Percentiles rank a stretch among this genome's conserved stretches.
Evolutionary conservation across 2,888 invertebrate species (phyloP).

Genomic region (Onthophagus sagittarius): DNA sequence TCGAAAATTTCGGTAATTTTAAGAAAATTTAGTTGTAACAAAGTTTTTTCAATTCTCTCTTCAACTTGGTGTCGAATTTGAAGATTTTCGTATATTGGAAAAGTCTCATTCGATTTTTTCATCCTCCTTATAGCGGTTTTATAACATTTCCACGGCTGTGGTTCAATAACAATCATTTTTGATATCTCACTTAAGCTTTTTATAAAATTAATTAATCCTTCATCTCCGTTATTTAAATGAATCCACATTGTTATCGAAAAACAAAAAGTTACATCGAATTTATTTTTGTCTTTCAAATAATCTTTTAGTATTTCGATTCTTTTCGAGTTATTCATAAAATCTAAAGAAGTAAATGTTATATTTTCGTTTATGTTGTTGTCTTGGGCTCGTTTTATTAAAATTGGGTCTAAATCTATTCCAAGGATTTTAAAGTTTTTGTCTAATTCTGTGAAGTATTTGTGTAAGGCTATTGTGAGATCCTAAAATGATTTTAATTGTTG

Average conservation of each 20-base stretch:
- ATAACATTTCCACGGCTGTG: constrained; percentile 85
- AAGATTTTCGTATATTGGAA: constrained; percentile 58
- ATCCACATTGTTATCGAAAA: constrained; percentile 91
- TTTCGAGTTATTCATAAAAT: constrained; percentile 54
- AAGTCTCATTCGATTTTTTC: constrained; percentile 57
- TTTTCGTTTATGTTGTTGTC: constrained; percentile 49
- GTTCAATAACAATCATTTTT: constrained; percentile 67
- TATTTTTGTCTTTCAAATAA: constrained; percentile 50
- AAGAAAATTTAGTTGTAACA: constrained; percentile 8
- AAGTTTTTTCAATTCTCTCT: constrained; percentile 56
- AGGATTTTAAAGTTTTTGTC: constrained; percentile 52
- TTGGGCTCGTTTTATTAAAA: constrained; percentile 64
- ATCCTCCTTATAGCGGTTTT: constrained; percentile 69
- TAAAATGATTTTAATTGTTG: constrained; percentile 39
- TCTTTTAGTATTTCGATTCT: constrained; percentile 45
- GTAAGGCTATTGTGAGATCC: constrained; percentile 63
- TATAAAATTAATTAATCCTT: constrained; percentile 63
- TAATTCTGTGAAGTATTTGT: constrained; percentile 51
- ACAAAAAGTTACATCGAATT: constrained; percentile 69
- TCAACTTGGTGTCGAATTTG: constrained; percentile 61
- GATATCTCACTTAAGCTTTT: constrained; percentile 53
- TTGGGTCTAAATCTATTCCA: constrained; percentile 73
- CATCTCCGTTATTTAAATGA: constrained; percentile 79
- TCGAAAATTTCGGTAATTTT: constrained; percentile 57
- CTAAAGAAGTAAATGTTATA: constrained; percentile 56